A percentile compares a stretch with the other conserved stretches of the same genome.
phyloP scores from a whole-genome alignment of 2,888 invertebrate species.

The Acleris laterana region DNA sequence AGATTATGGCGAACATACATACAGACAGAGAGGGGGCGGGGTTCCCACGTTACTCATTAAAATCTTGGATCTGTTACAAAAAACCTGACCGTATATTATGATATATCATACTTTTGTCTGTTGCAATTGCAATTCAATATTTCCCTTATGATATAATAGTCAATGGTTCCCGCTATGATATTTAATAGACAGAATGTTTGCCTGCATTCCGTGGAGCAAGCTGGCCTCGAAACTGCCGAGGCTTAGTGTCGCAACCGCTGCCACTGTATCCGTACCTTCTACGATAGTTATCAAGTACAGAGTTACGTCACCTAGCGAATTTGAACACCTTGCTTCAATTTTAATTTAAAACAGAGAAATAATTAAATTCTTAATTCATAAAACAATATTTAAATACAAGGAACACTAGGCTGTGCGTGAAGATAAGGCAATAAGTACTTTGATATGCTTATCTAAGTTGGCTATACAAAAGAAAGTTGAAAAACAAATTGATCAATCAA shows the following conservation, averaged over 20 bases:
- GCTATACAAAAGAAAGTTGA: conserved; percentile 9
- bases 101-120: too few species aligned
- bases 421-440: not conserved
- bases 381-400: too few species aligned
- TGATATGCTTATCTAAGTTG: not conserved
- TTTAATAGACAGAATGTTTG: conserved; percentile 8
- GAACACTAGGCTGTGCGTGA: too few species aligned
- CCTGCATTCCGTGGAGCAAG: conserved; percentile 18
- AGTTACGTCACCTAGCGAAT: not conserved
- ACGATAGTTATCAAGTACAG: not conserved
- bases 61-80: too few species aligned
- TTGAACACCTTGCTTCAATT: too few species aligned
- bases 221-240: conserved; percentile 32
- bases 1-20: too few species aligned
- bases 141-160: not conserved
- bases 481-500: conserved; percentile 29
- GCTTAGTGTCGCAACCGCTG: conserved; percentile 24
- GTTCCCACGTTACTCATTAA: too few species aligned
- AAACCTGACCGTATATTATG: too few species aligned
- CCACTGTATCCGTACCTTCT: conserved; percentile 10
- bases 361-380: not conserved
- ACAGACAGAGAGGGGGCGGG: too few species aligned
- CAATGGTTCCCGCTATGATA: not conserved
- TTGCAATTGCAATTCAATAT: not conserved
- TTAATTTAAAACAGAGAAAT: not conserved